phyloP scores from a whole-genome alignment of 2,888 invertebrate species.

The Silvanus unidentatus region DNA sequence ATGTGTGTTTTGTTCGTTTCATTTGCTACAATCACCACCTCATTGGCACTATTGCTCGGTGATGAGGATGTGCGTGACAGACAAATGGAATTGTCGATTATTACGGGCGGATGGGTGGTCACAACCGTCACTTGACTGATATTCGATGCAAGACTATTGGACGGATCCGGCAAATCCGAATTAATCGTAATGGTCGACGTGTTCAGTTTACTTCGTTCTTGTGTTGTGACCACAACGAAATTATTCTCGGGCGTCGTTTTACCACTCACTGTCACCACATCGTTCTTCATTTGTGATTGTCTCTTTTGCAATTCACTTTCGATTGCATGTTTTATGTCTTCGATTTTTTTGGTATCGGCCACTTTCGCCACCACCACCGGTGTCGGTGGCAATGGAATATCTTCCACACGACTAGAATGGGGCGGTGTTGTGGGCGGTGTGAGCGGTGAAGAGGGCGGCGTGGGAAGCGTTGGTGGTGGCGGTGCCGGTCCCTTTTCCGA shows the following conservation, averaged over 20 bases:
- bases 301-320: slow-evolving; percentile 27
- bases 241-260: slow-evolving; percentile 32
- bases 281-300: slow-evolving; percentile 22
- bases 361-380: slow-evolving; percentile 1
- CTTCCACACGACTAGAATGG: slow-evolving; percentile 18
- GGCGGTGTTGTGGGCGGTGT: slow-evolving; percentile 41
- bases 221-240: slow-evolving; percentile 38
- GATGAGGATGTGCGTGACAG: slow-evolving; percentile 46
- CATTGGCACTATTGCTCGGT: slow-evolving; percentile 53
- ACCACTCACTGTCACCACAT: slow-evolving; percentile 32
- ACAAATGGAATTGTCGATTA: slow-evolving; percentile 56
- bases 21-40: slow-evolving; percentile 75
- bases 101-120: slow-evolving; percentile 75
- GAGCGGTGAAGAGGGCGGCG: slow-evolving; percentile 42
- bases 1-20: slow-evolving; percentile 66
- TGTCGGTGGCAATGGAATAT: slow-evolving; percentile 19
- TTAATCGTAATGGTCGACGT: slow-evolving; percentile 52
- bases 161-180: slow-evolving; percentile 52
- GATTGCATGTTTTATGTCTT: slow-evolving; percentile 27
- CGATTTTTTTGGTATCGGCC: not conserved
- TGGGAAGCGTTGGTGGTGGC: slow-evolving; percentile 36
- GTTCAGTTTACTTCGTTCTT: slow-evolving; percentile 42
- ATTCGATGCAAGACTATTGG: slow-evolving; percentile 69
- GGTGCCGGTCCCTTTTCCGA: slow-evolving; percentile 34
- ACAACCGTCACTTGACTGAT: slow-evolving; percentile 78